Conservation (phyloP, 2,113 vertebrate species). For the Podarcis raffonei region DNA sequence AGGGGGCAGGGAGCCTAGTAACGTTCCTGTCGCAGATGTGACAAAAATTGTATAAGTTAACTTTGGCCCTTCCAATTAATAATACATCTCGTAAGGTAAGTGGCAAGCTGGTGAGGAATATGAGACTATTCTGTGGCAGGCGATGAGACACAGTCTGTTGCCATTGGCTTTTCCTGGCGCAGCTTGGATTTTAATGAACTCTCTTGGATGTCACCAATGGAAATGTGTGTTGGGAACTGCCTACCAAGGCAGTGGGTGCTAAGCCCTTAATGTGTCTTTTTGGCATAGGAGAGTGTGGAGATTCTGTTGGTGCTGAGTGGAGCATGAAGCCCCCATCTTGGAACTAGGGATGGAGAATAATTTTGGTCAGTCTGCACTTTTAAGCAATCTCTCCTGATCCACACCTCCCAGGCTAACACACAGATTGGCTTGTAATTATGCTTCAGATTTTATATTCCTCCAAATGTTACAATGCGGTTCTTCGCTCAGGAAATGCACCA, state of each 20-base stretch:
- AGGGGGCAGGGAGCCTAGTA: neutral
- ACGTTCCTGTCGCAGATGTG: neutral
- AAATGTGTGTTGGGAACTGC: neutral
- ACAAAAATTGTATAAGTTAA: conserved; percentile 6
- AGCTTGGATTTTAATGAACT: neutral
- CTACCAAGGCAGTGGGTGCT: neutral
- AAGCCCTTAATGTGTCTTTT: neutral
- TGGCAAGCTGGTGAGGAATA: neutral
- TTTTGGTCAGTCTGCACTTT: no score
- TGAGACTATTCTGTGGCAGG: neutral
- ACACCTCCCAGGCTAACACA: no score
- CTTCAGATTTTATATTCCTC: no score
- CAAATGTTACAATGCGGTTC: no score
- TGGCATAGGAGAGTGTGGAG: neutral
- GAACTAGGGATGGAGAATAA: no score
- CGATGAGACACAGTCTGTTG: neutral
- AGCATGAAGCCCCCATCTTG: no score
- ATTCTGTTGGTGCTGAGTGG: neutral
- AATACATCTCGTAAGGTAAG: neutral
- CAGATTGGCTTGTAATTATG: no score
- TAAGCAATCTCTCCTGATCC: no score
- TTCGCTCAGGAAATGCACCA: no score
- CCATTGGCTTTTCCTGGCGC: neutral
- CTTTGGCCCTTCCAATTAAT: conserved; percentile 1
- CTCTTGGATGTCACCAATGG: neutral